A percentile compares a stretch with the other conserved stretches of the same genome.
These are phyloP conservation scores for Agriotes lineatus DNA, from an alignment of 2,888 invertebrate species.

Conservation along the genomic window DNA sequence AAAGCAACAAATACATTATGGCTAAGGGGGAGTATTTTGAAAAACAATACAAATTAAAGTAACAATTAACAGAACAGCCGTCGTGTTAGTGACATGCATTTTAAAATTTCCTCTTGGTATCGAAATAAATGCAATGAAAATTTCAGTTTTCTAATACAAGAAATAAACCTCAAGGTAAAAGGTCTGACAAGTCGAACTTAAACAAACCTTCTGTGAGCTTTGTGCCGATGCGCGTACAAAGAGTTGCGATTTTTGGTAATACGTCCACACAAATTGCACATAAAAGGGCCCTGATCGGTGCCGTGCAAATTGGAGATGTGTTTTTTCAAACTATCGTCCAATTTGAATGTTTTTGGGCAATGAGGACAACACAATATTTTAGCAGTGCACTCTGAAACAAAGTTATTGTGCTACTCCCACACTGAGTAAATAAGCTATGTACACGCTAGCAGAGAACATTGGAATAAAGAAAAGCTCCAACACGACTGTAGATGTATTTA, in stretches of 20 bases:
- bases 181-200: not conserved
- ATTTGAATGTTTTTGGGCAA: constrained; percentile 44
- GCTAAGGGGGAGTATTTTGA: too few species aligned
- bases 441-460: not conserved
- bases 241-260: constrained; percentile 45
- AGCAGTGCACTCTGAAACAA: constrained; percentile 22
- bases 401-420: constrained; percentile 3
- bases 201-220: constrained; percentile 32
- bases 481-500: not conserved
- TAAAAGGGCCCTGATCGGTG: constrained; percentile 43
- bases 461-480: not conserved
- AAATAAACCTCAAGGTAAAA: too few species aligned
- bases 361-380: constrained; percentile 32
- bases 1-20: too few species aligned
- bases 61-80: too few species aligned
- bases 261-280: constrained; percentile 44
- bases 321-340: constrained; percentile 46
- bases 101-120: too few species aligned
- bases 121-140: too few species aligned
- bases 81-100: too few species aligned
- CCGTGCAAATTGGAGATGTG: constrained; percentile 47
- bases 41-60: too few species aligned
- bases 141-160: too few species aligned
- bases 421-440: not conserved
- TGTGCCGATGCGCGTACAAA: constrained; percentile 39